A percentile compares a stretch with the other conserved stretches of the same genome.
phyloP scores from a whole-genome alignment of 2,797 vertebrate genomes.

The Mormyrops attenuatus region DNA sequence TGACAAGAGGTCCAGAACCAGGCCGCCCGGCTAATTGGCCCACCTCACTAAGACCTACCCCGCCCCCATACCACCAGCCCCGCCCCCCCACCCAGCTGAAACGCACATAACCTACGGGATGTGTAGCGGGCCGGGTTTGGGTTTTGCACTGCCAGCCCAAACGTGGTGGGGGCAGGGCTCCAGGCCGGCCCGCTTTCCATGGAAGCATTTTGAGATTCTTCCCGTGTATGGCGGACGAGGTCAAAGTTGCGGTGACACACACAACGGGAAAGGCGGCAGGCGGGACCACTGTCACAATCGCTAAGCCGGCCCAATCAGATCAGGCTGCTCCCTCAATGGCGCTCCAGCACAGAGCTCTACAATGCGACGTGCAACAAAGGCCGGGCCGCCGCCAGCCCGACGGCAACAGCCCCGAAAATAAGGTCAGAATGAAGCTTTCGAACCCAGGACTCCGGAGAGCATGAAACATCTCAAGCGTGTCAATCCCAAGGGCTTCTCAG shows the following conservation, averaged over 20 bases:
- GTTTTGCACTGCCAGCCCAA: background rate
- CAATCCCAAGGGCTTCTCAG: background rate
- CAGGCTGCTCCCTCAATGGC: background rate
- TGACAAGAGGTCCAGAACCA: conserved; percentile 35
- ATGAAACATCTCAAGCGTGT: background rate
- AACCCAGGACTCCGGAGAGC: background rate
- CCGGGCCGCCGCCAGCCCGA: background rate
- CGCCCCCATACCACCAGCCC: background rate
- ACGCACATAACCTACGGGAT: background rate
- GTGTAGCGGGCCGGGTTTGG: background rate
- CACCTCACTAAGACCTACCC: background rate
- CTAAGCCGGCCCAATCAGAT: background rate
- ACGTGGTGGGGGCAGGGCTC: background rate
- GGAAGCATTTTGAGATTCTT: background rate
- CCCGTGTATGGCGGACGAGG: background rate
- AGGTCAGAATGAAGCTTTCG: background rate
- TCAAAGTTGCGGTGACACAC: background rate
- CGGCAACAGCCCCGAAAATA: background rate
- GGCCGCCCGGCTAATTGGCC: background rate
- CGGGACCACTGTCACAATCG: background rate
- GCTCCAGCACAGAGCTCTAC: background rate
- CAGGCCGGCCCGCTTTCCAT: background rate
- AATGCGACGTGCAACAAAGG: background rate
- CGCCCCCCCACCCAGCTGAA: background rate
- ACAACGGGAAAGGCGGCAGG: background rate